Conservation (phyloP, 2,113 vertebrate species). For the Thryonomys swinderianus region DNA sequence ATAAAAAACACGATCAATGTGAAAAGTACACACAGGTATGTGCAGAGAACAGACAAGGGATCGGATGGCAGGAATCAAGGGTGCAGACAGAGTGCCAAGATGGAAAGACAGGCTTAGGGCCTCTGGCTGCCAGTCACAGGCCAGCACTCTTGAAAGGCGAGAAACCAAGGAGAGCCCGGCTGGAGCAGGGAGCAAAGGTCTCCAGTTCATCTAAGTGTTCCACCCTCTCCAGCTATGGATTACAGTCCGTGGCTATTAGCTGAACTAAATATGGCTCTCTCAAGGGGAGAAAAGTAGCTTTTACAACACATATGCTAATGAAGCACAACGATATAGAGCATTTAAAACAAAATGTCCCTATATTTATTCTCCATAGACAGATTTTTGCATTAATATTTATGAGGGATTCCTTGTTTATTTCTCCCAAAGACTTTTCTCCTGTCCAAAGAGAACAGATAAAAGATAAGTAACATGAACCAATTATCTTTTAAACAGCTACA, state of each 20-base stretch:
- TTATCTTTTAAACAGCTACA: constrained; percentile 70
- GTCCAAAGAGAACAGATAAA: constrained; percentile 62
- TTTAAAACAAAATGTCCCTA: constrained; percentile 77
- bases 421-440: constrained; percentile 67
- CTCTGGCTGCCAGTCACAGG: neutral
- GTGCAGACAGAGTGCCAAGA: neutral
- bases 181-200: neutral
- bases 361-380: constrained; percentile 77
- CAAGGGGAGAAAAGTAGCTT: constrained; percentile 43
- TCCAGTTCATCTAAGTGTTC: neutral
- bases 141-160: neutral
- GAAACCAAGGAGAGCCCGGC: neutral
- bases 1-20: neutral
- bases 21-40: neutral
- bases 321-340: constrained; percentile 24
- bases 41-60: too few relatives aligned
- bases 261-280: constrained; percentile 38
- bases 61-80: neutral
- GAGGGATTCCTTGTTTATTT: constrained; percentile 64
- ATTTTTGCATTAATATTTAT: constrained; percentile 76
- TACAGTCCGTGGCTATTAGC: neutral
- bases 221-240: neutral
- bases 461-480: constrained; percentile 65
- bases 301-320: constrained; percentile 73
- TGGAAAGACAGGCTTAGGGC: neutral